Percentiles rank a stretch among this genome's conserved stretches.
Evolutionary conservation across 2,797 vertebrate species (phyloP).

Genomic region (Alca torda): DNA sequence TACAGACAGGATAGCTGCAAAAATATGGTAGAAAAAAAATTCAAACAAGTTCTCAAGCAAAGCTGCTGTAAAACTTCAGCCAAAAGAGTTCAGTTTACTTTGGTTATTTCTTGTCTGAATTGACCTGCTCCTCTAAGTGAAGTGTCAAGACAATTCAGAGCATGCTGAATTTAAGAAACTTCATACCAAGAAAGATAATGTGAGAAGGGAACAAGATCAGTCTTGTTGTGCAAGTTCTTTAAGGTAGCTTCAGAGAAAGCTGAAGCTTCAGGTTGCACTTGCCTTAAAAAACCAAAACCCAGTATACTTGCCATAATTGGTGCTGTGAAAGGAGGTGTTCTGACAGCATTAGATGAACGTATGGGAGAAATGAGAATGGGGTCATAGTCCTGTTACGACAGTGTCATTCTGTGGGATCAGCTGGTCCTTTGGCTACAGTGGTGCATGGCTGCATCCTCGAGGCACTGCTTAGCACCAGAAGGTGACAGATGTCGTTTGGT

Average conservation of each 20-base stretch:
- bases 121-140: neutral
- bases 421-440: neutral
- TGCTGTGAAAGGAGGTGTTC: neutral
- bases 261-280: neutral
- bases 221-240: neutral
- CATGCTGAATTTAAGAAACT: neutral
- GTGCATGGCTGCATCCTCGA: fast-evolving
- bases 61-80: neutral
- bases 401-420: neutral
- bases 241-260: neutral
- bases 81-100: neutral
- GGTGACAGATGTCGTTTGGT: neutral
- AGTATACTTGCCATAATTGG: neutral
- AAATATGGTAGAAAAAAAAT: neutral
- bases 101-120: neutral
- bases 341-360: fast-evolving
- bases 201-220: neutral
- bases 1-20: neutral
- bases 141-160: neutral
- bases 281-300: neutral
- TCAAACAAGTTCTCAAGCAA: neutral
- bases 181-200: neutral
- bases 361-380: neutral
- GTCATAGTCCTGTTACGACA: fast-evolving
- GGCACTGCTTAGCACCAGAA: fast-evolving